Percentiles rank a stretch among this genome's conserved stretches.
These are phyloP conservation scores for Dasysyrphus tricinctus DNA, from an alignment of 2,888 invertebrate genomes.

Conservation along the genomic window DNA sequence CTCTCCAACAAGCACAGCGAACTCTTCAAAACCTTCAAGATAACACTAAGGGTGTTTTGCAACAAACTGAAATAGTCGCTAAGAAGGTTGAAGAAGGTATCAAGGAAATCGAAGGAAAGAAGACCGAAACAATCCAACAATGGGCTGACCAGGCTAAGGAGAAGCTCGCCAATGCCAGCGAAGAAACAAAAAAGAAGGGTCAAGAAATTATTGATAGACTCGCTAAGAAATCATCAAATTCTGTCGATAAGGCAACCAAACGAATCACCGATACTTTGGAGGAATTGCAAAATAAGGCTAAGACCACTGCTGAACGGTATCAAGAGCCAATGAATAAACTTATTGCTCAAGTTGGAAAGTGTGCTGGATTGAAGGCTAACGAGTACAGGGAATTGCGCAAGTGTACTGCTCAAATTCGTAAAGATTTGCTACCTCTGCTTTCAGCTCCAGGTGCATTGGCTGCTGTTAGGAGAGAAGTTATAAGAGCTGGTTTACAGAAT, in stretches of 20 bases:
- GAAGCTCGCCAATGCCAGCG: constrained; percentile 41
- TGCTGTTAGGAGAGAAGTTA: background rate
- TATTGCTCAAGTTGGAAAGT: constrained; percentile 31
- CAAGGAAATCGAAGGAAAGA: constrained; percentile 14
- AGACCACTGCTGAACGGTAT: constrained; percentile 22
- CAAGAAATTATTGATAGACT: constrained; percentile 44
- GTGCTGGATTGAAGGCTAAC: background rate
- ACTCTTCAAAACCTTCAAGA: constrained; percentile 7
- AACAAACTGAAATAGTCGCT: constrained; percentile 19
- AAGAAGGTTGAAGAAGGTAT: constrained; percentile 9
- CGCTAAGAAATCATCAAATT: constrained; percentile 12
- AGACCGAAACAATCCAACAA: constrained; percentile 12
- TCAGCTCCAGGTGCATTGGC: constrained; percentile 29
- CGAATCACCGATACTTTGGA: constrained; percentile 20
- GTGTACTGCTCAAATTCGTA: constrained; percentile 17
- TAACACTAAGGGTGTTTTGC: background rate
- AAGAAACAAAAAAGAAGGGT: constrained; percentile 34
- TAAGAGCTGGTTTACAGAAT: constrained; percentile 28
- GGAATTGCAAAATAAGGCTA: constrained; percentile 39
- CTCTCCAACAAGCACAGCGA: background rate
- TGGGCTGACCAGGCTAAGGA: constrained; percentile 33
- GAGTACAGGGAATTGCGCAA: background rate
- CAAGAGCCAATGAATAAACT: constrained; percentile 44
- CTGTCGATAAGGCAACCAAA: constrained; percentile 30
- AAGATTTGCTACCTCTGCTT: constrained; percentile 2